Evolutionary conservation across 2,797 vertebrate genomes (phyloP).

Genomic region (Phoebastria nigripes): DNA sequence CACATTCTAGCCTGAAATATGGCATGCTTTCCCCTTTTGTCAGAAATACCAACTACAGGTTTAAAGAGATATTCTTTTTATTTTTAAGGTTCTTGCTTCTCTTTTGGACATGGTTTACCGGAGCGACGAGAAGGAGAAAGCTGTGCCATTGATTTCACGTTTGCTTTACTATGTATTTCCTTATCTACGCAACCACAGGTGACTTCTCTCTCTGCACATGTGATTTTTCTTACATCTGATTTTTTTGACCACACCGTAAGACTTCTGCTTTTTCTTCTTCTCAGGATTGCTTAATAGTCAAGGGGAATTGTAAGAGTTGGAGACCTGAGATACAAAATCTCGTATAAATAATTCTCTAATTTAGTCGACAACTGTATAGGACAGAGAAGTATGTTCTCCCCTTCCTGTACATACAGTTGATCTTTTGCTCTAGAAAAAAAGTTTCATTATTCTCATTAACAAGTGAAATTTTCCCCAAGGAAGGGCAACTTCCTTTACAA

Average conservation of each 20-base stretch:
- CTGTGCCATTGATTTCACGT: conserved; percentile 91
- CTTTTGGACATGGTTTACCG: conserved; percentile 96
- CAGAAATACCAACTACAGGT: neutral
- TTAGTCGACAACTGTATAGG: neutral
- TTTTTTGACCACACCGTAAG: neutral
- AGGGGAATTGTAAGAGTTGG: neutral
- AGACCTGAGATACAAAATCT: neutral
- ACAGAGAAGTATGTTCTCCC: neutral
- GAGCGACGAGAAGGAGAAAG: conserved; percentile 97
- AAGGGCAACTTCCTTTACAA: neutral
- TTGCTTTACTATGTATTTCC: conserved; percentile 94
- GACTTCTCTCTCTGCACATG: neutral
- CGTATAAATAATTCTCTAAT: neutral
- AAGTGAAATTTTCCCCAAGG: neutral
- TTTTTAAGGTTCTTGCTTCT: conserved; percentile 79
- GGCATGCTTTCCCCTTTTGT: neutral
- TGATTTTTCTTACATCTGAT: neutral
- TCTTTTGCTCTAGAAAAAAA: neutral
- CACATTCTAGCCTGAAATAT: neutral
- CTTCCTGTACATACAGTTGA: neutral
- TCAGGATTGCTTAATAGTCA: neutral
- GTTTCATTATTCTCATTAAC: neutral
- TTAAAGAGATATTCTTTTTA: neutral
- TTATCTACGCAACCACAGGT: conserved; percentile 97
- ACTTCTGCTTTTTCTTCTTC: neutral